phyloP scores from a whole-genome alignment of 2,113 vertebrate genomes.

The Ranitomeya imitator region DNA sequence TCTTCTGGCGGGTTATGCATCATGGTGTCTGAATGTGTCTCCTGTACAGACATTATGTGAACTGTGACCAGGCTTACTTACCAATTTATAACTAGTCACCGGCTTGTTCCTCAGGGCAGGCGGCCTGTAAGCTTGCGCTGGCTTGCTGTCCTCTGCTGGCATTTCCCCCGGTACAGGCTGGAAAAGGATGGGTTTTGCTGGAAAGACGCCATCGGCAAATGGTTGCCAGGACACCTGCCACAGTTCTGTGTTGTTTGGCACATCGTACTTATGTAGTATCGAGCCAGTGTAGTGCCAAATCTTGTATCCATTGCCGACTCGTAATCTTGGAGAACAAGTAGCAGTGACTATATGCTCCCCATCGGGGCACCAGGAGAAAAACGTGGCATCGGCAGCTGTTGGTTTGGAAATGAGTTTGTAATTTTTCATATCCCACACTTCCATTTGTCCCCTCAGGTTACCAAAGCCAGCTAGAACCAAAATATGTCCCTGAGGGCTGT shows the following conservation, averaged over 20 bases:
- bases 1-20: neutral
- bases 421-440: conserved; percentile 93
- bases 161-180: conserved; percentile 75
- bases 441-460: conserved; percentile 93
- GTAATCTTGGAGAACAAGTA: conserved; percentile 87
- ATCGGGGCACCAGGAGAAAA: conserved; percentile 92
- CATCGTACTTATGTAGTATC: conserved; percentile 73
- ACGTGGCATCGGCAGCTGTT: conserved; percentile 84
- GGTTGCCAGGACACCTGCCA: conserved; percentile 94
- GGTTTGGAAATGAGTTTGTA: conserved; percentile 90
- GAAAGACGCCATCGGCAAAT: conserved; percentile 78
- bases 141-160: conserved; percentile 73
- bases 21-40: neutral
- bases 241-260: conserved; percentile 71
- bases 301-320: conserved; percentile 89
- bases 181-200: conserved; percentile 72
- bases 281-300: conserved; percentile 94
- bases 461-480: conserved; percentile 93
- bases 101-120: conserved; percentile 91
- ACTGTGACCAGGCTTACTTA: conserved; percentile 69
- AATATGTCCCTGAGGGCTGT: conserved; percentile 92
- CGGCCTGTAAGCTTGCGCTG: conserved; percentile 83
- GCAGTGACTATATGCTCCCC: conserved; percentile 92
- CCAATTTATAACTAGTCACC: conserved; percentile 78
- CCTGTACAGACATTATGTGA: neutral